Evolutionary conservation across 1,140 invertebrate species (phyloP).

Genomic region (Antheraea mylitta): DNA sequence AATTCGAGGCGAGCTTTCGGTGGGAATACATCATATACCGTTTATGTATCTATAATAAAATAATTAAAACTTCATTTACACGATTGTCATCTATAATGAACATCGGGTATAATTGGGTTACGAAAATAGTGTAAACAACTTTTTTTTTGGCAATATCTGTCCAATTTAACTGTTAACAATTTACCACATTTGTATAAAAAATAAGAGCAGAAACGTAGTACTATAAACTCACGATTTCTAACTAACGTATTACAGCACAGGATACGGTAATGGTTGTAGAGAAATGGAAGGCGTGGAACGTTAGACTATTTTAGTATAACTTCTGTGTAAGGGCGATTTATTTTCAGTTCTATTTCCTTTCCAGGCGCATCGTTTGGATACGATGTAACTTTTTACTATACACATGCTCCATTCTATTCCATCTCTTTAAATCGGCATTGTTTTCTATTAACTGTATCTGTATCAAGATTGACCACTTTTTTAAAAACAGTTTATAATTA

Average conservation of each 20-base stretch:
- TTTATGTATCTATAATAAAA: no score
- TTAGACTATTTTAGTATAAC: conserved; percentile 69
- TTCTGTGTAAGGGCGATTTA: conserved; percentile 70
- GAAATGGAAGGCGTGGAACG: conserved; percentile 62
- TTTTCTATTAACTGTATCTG: background rate
- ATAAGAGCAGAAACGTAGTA: conserved; percentile 11
- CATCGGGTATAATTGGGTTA: no score
- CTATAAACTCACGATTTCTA: conserved; percentile 13
- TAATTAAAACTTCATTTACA: no score
- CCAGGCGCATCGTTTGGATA: conserved; percentile 39
- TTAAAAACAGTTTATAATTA: no score
- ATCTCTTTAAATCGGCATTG: background rate
- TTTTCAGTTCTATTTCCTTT: conserved; percentile 73
- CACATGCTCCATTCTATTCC: background rate
- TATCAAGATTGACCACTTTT: no score
- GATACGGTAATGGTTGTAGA: conserved; percentile 73
- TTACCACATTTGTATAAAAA: background rate
- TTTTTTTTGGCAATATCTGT: background rate
- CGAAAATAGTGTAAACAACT: background rate
- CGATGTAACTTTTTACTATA: conserved; percentile 27
- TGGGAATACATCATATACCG: no score
- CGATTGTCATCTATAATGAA: no score
- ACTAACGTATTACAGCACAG: conserved; percentile 56
- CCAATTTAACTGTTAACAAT: background rate
- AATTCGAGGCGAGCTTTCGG: no score